Evolutionary conservation across 2,113 vertebrate species (phyloP).

Genomic region (Mesocricetus auratus): DNA sequence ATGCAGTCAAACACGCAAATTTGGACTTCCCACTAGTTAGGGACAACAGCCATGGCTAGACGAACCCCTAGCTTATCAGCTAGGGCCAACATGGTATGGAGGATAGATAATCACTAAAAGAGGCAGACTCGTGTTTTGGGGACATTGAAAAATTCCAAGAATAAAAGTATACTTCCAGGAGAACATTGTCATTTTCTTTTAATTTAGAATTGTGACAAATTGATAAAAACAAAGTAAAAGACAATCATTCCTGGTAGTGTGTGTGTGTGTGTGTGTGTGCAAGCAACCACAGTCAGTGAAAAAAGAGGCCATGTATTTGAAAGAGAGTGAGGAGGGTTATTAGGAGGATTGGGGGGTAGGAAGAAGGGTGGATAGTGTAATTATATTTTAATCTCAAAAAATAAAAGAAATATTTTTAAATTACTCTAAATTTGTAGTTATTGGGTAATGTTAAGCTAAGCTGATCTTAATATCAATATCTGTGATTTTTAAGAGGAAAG

Average conservation of each 20-base stretch:
- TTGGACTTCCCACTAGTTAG: constrained; percentile 11
- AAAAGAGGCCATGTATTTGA: not conserved
- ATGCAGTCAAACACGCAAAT: constrained; percentile 26
- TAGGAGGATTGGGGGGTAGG: not conserved
- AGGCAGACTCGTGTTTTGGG: not conserved
- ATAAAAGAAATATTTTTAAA: not conserved
- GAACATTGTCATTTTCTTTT: constrained; percentile 30
- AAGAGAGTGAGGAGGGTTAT: not conserved
- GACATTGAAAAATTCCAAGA: constrained; percentile 22
- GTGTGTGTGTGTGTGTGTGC: not conserved
- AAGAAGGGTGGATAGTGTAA: not conserved
- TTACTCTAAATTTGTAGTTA: constrained; percentile 38
- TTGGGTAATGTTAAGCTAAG: constrained; percentile 34
- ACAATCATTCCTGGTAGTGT: not conserved
- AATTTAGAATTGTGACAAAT: constrained; percentile 22
- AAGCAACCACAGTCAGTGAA: not conserved
- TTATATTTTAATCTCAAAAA: not conserved
- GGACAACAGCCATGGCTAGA: not conserved
- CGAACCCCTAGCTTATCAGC: constrained; percentile 6
- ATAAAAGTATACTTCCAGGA: constrained; percentile 31
- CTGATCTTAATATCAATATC: constrained; percentile 44
- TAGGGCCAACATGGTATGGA: constrained; percentile 33
- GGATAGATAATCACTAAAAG: constrained; percentile 41
- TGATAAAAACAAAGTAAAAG: constrained; percentile 50
- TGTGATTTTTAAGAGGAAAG: constrained; percentile 46